These are phyloP conservation scores for Tuta absoluta DNA, from an alignment of 2,888 invertebrate species.

Conservation along the genomic window DNA sequence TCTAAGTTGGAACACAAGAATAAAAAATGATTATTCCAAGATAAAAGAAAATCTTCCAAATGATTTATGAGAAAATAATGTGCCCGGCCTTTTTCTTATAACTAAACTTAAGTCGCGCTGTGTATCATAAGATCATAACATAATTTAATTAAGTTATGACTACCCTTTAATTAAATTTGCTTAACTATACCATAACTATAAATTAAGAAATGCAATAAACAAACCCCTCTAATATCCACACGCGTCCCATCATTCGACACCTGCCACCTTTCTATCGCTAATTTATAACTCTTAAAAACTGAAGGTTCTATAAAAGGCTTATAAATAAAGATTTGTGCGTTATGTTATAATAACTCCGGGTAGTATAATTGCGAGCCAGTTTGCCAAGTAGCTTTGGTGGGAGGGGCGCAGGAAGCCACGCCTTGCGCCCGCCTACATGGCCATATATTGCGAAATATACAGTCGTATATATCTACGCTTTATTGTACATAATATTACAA, in stretches of 20 bases:
- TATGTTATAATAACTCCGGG: constrained; percentile 15
- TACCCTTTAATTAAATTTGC: constrained; percentile 11
- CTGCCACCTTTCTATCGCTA: constrained; percentile 20
- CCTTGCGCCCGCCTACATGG: constrained; percentile 52
- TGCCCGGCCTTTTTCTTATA: no score
- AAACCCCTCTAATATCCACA: constrained; percentile 9
- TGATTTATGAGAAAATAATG: no score
- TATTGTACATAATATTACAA: background rate
- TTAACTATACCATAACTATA: constrained; percentile 7
- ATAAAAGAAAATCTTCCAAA: no score
- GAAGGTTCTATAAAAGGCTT: constrained; percentile 16
- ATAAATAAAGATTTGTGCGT: constrained; percentile 24
- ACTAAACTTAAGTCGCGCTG: background rate
- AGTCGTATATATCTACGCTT: constrained; percentile 7
- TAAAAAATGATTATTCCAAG: no score
- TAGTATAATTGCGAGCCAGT: constrained; percentile 60
- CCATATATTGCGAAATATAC: constrained; percentile 28
- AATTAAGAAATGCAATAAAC: background rate
- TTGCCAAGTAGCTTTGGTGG: constrained; percentile 51
- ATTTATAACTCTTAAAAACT: constrained; percentile 19
- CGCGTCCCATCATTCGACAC: constrained; percentile 25
- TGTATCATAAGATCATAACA: background rate
- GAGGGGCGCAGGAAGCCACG: constrained; percentile 59
- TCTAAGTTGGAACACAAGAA: no score
- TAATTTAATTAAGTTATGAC: constrained; percentile 4